Evolutionary conservation across 2,797 vertebrate species (phyloP).

Genomic region (Euthynnus affinis): DNA sequence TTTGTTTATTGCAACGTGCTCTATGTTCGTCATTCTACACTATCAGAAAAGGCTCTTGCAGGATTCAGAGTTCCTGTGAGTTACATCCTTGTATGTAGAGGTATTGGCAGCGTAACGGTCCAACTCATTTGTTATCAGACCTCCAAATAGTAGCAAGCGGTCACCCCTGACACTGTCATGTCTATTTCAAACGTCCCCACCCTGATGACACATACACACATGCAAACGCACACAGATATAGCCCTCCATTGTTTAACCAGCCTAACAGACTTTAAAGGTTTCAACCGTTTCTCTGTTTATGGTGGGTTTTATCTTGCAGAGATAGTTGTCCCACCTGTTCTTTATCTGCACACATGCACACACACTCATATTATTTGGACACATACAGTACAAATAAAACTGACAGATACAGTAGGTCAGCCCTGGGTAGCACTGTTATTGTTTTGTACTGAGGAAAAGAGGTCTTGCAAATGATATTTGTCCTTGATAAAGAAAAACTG

Average conservation of each 20-base stretch:
- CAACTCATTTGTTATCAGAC: conserved; percentile 44
- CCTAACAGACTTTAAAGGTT: conserved; percentile 61
- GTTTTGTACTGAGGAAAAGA: not conserved
- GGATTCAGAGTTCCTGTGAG: not conserved
- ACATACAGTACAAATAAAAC: conserved; percentile 16
- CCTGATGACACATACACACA: conserved; percentile 25
- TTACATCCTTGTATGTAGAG: conserved; percentile 30
- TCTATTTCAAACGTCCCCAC: conserved; percentile 54
- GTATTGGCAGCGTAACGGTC: conserved; percentile 45
- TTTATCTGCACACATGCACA: conserved; percentile 56
- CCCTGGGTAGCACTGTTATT: not conserved
- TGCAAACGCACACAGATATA: conserved; percentile 52
- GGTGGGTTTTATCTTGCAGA: conserved; percentile 73
- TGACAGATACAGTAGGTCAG: not conserved
- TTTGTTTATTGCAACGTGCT: conserved; percentile 37
- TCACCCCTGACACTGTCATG: conserved; percentile 12
- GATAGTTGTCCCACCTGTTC: conserved; percentile 81
- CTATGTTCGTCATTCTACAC: not conserved
- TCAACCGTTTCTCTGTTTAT: conserved; percentile 73
- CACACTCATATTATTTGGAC: not conserved
- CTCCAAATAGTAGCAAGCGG: conserved; percentile 42
- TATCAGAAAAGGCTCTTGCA: conserved; percentile 20
- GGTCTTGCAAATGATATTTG: conserved; percentile 10
- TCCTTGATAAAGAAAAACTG: not conserved
- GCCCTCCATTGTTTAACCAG: conserved; percentile 77